A percentile compares a stretch with the other conserved stretches of the same genome.
These are phyloP conservation scores for Tiliqua scincoides DNA, from an alignment of 2,113 vertebrate species.

Conservation along the genomic window DNA sequence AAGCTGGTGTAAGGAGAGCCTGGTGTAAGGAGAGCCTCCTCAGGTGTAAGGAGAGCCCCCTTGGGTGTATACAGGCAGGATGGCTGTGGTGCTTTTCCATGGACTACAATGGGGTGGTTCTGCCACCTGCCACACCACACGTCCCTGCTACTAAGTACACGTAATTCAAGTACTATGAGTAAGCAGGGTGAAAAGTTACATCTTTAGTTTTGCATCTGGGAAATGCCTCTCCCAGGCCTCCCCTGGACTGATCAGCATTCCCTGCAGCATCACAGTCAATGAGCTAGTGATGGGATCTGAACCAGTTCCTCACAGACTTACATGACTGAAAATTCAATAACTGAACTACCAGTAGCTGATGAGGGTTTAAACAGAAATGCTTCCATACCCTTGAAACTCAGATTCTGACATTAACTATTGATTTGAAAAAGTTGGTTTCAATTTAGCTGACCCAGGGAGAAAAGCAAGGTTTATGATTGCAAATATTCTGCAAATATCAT, in stretches of 20 bases:
- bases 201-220: not conserved
- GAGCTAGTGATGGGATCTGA: not conserved
- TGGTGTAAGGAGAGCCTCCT: no score
- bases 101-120: no score
- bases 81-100: no score
- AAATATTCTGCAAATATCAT: not conserved
- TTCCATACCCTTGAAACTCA: not conserved
- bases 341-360: slow-evolving; percentile 9
- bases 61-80: no score
- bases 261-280: not conserved
- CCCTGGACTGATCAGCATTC: not conserved
- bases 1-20: no score
- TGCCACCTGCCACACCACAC: no score
- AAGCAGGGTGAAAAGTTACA: not conserved
- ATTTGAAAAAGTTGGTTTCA: not conserved
- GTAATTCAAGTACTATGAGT: not conserved
- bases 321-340: not conserved
- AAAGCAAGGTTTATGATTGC: slow-evolving; percentile 21
- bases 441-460: slow-evolving; percentile 14
- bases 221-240: not conserved
- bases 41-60: no score
- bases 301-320: not conserved
- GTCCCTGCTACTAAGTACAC: no score
- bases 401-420: not conserved
- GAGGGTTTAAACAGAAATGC: slow-evolving; percentile 16